Conservation (phyloP, 2,113 vertebrate species). For the Psittacus erithacus region DNA sequence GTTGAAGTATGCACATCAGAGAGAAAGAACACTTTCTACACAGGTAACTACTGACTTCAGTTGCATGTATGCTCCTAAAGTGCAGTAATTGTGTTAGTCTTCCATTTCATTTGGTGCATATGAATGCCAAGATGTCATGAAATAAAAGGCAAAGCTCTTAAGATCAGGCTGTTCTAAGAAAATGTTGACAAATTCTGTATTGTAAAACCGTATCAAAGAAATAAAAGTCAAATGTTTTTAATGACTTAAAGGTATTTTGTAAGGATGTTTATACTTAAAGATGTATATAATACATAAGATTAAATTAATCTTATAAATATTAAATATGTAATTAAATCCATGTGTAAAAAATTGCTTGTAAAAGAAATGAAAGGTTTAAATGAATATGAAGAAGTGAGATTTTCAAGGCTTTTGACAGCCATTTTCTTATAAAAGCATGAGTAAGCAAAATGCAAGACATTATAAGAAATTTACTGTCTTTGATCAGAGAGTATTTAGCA, state of each 20-base stretch:
- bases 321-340: background rate
- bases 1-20: rapidly evolving
- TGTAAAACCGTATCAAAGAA: background rate
- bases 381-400: background rate
- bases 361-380: background rate
- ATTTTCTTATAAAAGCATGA: background rate
- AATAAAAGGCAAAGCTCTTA: background rate
- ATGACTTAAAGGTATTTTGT: background rate
- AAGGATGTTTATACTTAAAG: background rate
- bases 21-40: background rate
- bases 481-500: background rate
- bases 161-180: background rate
- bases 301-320: background rate
- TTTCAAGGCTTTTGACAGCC: background rate
- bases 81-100: background rate
- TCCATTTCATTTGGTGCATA: background rate
- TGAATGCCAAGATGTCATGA: background rate
- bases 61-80: background rate
- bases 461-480: background rate
- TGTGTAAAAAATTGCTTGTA: background rate
- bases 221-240: background rate
- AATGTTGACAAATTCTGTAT: background rate
- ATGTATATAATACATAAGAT: background rate
- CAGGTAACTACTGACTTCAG: background rate
- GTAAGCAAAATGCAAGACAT: background rate